A percentile compares a stretch with the other conserved stretches of the same genome.
Evolutionary conservation across 2,888 invertebrate genomes (phyloP).

Genomic region (Prosopocoilus inquinatus): DNA sequence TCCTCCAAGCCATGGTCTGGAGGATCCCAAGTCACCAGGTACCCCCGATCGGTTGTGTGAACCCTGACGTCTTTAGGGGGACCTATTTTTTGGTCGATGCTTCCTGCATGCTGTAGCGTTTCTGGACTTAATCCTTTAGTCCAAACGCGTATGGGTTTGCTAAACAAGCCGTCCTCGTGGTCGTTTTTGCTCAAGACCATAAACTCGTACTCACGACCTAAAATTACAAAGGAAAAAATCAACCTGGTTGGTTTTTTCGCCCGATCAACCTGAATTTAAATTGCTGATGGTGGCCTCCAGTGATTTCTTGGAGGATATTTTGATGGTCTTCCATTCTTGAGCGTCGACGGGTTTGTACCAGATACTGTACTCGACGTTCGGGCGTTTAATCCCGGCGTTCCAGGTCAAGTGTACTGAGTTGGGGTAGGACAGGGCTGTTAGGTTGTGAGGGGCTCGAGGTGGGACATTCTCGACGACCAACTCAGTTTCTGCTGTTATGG

Average conservation of each 20-base stretch:
- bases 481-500: conserved; percentile 77
- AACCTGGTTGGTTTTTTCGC: no score
- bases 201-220: conserved; percentile 77
- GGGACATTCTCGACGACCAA: conserved; percentile 81
- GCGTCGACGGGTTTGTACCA: conserved; percentile 79
- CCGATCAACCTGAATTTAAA: conserved; percentile 61
- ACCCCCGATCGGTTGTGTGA: conserved; percentile 69
- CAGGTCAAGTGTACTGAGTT: conserved; percentile 76
- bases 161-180: conserved; percentile 86
- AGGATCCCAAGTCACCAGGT: conserved; percentile 72
- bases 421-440: conserved; percentile 71
- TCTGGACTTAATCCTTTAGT: conserved; percentile 57
- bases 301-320: conserved; percentile 67
- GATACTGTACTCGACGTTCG: conserved; percentile 77
- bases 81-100: conserved; percentile 49
- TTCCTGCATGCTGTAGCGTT: conserved; percentile 13
- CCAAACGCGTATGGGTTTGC: conserved; percentile 73
- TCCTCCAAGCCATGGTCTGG: conserved; percentile 59
- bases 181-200: conserved; percentile 87
- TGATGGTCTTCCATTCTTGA: conserved; percentile 81
- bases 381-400: conserved; percentile 78
- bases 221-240: not conserved
- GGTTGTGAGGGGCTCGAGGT: conserved; percentile 87
- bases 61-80: conserved; percentile 70
- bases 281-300: conserved; percentile 78